A percentile compares a stretch with the other conserved stretches of the same genome.
These are phyloP conservation scores for Buathra laborator DNA, from an alignment of 2,888 invertebrate species.

Conservation along the genomic window DNA sequence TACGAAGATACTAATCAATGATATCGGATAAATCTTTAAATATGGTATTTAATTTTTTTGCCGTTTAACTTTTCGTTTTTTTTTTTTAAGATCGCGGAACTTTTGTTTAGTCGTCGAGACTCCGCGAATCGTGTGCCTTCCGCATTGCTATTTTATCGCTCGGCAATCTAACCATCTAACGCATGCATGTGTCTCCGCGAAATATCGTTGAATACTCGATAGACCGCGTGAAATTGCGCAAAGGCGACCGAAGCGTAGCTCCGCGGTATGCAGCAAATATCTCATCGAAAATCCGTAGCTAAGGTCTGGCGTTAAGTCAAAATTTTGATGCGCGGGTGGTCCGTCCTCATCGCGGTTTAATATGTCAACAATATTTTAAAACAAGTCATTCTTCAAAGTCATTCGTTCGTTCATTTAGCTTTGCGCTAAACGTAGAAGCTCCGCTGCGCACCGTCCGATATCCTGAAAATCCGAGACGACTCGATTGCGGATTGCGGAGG, in stretches of 20 bases:
- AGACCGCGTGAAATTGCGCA: constrained; percentile 59
- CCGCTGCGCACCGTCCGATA: neutral
- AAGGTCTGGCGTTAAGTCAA: constrained; percentile 60
- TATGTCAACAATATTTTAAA: constrained; percentile 42
- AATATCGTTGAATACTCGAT: constrained; percentile 53
- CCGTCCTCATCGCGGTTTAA: neutral
- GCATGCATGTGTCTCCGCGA: constrained; percentile 34
- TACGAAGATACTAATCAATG: neutral
- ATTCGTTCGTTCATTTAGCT: neutral
- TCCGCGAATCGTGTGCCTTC: neutral
- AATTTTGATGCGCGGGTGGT: constrained; percentile 55
- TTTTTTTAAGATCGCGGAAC: no score
- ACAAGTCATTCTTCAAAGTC: constrained; percentile 64
- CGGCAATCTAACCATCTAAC: constrained; percentile 1
- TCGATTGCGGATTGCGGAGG: neutral
- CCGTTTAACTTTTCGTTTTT: no score
- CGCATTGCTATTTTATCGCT: constrained; percentile 11
- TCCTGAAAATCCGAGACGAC: neutral
- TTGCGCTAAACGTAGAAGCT: neutral
- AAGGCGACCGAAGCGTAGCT: neutral
- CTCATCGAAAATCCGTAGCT: constrained; percentile 60
- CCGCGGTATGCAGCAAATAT: constrained; percentile 58
- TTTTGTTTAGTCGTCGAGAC: neutral
- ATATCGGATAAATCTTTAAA: no score
- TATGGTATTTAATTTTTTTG: no score